Percentiles rank a stretch among this genome's conserved stretches.
Evolutionary conservation across 2,888 invertebrate species (phyloP).

Genomic region (Ptilodon capucinus): DNA sequence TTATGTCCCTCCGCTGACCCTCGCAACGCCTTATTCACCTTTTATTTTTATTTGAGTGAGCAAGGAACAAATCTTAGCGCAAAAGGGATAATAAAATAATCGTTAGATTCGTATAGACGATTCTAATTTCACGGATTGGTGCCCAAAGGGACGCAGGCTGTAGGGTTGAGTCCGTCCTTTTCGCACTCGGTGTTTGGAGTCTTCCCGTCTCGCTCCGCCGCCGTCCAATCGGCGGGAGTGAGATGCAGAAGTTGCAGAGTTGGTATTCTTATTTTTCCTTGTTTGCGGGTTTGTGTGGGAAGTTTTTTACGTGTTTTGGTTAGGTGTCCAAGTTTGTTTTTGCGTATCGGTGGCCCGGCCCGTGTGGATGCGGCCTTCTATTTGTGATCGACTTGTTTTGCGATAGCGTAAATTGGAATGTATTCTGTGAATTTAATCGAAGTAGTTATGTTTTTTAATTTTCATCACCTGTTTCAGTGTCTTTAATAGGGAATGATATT

Average conservation of each 20-base stretch:
- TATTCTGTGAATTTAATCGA: neutral
- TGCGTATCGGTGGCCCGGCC: slow-evolving; percentile 14
- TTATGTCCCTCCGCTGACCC: slow-evolving; percentile 76
- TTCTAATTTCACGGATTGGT: slow-evolving; percentile 81
- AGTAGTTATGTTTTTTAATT: neutral
- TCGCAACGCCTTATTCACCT: slow-evolving; percentile 77
- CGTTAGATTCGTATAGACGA: slow-evolving; percentile 83
- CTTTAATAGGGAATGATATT: neutral
- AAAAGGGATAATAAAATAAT: slow-evolving; percentile 83
- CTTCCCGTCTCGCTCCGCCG: slow-evolving; percentile 44
- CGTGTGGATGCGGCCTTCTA: slow-evolving; percentile 14
- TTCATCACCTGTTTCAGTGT: neutral
- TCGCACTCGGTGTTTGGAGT: slow-evolving; percentile 31
- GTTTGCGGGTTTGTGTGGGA: slow-evolving; percentile 62
- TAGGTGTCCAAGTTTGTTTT: slow-evolving; percentile 31
- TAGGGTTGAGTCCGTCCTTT: slow-evolving; percentile 55
- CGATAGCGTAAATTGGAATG: neutral
- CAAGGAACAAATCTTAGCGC: slow-evolving; percentile 83
- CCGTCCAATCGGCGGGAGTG: slow-evolving; percentile 61
- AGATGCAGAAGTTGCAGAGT: slow-evolving; percentile 51
- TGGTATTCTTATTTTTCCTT: slow-evolving; percentile 61
- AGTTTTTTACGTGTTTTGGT: slow-evolving; percentile 40
- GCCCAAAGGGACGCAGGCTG: slow-evolving; percentile 72
- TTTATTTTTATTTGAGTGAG: slow-evolving; percentile 83
- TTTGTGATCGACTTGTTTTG: slow-evolving; percentile 9